These are phyloP conservation scores for Drosophila falleni DNA, from an alignment of 2,888 invertebrate species.

Conservation along the genomic window DNA sequence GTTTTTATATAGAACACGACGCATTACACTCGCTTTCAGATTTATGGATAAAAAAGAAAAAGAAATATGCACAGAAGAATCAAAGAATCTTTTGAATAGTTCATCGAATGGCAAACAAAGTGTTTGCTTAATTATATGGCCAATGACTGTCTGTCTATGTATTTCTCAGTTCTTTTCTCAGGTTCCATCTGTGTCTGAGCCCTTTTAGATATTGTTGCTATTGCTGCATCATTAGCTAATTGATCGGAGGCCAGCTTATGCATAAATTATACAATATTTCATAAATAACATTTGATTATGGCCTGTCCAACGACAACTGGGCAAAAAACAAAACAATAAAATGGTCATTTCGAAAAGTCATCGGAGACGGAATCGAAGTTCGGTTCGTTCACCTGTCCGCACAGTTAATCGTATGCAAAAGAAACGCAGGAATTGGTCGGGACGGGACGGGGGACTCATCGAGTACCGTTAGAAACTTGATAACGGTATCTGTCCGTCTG, in stretches of 20 bases:
- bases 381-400: slow-evolving; percentile 70
- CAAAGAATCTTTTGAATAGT: slow-evolving; percentile 1
- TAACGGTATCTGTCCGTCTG: slow-evolving; percentile 56
- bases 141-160: slow-evolving; percentile 25
- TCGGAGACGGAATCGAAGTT: slow-evolving; percentile 25
- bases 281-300: slow-evolving; percentile 69
- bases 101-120: slow-evolving; percentile 35
- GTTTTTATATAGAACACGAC: neutral
- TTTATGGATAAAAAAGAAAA: neutral
- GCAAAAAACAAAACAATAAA: slow-evolving; percentile 50
- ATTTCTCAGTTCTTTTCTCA: neutral
- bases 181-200: neutral
- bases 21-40: slow-evolving; percentile 21
- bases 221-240: slow-evolving; percentile 71
- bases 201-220: slow-evolving; percentile 2
- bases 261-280: slow-evolving; percentile 71
- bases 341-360: slow-evolving; percentile 73
- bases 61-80: slow-evolving; percentile 33
- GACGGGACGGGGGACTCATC: slow-evolving; percentile 2
- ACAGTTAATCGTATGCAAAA: slow-evolving; percentile 63
- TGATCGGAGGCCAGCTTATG: slow-evolving; percentile 41
- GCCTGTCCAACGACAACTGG: slow-evolving; percentile 47
- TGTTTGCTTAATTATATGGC: slow-evolving; percentile 43
- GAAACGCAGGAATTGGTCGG: slow-evolving; percentile 24
- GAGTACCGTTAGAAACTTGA: slow-evolving; percentile 67